Conservation (phyloP, 2,888 invertebrate genomes). For the Pachycephus smyrnensis region DNA sequence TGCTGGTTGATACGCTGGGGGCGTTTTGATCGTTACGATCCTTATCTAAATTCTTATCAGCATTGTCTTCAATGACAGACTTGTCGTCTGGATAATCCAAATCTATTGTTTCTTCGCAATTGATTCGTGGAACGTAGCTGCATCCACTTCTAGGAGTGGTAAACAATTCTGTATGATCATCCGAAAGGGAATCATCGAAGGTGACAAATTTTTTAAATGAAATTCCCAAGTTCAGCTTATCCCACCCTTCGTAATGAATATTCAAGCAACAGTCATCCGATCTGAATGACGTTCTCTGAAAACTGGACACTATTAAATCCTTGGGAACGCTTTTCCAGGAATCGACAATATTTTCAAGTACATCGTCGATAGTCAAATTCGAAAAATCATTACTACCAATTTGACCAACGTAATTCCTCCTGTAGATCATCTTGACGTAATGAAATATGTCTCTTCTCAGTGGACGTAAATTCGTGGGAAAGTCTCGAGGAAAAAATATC, state of each 20-base stretch:
- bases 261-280: constrained; percentile 44
- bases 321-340: constrained; percentile 48
- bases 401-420: constrained; percentile 30
- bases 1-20: not conserved
- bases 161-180: constrained; percentile 1
- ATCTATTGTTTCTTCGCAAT: not conserved
- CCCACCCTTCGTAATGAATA: constrained; percentile 45
- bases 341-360: constrained; percentile 37
- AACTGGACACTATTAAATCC: constrained; percentile 48
- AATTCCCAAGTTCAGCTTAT: constrained; percentile 33
- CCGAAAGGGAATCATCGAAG: constrained; percentile 50
- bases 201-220: constrained; percentile 51
- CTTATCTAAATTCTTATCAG: not conserved
- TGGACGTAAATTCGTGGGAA: constrained; percentile 45
- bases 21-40: not conserved
- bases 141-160: not conserved
- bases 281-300: constrained; percentile 52
- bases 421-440: constrained; percentile 51
- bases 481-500: constrained; percentile 49
- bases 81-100: not conserved
- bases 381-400: not conserved
- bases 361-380: constrained; percentile 41
- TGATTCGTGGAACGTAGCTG: not conserved
- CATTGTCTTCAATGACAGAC: not conserved
- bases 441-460: constrained; percentile 49